Base-by-base conservation (phyloP, 2,888 invertebrate genomes). In the Cataglyphis altisquamis region DNA sequence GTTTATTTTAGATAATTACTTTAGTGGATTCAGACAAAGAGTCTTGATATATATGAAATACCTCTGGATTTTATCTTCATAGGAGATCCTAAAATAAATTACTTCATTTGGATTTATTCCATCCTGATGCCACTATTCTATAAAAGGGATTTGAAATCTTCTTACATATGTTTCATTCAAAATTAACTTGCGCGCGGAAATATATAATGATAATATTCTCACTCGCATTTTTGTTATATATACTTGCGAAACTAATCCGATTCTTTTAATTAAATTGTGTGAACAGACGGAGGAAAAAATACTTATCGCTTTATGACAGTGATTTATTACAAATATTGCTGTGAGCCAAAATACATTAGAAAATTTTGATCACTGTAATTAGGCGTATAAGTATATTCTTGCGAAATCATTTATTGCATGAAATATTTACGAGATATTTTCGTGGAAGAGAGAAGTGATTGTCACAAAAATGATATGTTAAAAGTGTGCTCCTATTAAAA, bases 11-110 rank as follows among this genome's bases (percentile, higher is more conserved):
- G 8, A 52, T 52, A 52, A 52, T n/a, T n/a, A n/a, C 1, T 48
- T 48, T 45, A 36, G 36, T 36, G 36, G 36, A 36, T 78, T 68
- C 68, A 78, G 21, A 67, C 66, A 78, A 68, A 68, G 67, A 32
- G 32, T 68, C 32, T 32, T 21, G 29, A 60, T 67, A 45, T 67
- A 41, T 67, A 45, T 67, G 57, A 18, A n/a, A 0, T 32, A 4
- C 6, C 10, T 21, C 68, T 67, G 18, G 60, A 68, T 78, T 68
- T 60, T 57, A 52, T 15, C 10, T 15, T 12, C 45, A 21, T 21
- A 78, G 15, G 6, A 60, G 67, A 68, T 57, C 21, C 68, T 45
- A 32, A 52, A 64, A 68, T 68, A 78, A 78, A 78, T 78, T 68
- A 21, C 39, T 66, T 66, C 39, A n/a, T 66, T 77, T 55, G 41